A percentile compares a stretch with the other conserved stretches of the same genome.
phyloP scores from a whole-genome alignment of 1,140 invertebrate species.

The Protaetia brevitarsis region DNA sequence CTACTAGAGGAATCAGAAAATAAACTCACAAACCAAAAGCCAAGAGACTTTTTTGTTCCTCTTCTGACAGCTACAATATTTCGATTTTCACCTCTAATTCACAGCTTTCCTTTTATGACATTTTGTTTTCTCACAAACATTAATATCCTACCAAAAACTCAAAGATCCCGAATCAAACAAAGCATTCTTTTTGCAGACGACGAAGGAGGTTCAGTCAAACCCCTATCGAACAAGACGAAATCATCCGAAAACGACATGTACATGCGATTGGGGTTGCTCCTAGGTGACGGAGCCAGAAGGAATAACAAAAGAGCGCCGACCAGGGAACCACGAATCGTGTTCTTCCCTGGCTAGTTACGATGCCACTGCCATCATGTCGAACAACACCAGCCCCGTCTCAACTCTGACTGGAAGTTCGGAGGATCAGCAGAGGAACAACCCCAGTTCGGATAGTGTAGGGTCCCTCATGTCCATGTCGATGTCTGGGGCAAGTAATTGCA shows the following conservation, averaged over 20 bases:
- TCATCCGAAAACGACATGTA: constrained; percentile 75
- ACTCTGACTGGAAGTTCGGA: constrained; percentile 78
- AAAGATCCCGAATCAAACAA: background rate
- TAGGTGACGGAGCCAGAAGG: constrained; percentile 63
- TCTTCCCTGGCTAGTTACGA: constrained; percentile 75
- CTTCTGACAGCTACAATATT: too few relatives aligned
- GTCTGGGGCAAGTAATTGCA: constrained; percentile 72
- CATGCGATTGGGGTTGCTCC: constrained; percentile 76
- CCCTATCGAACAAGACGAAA: constrained; percentile 55
- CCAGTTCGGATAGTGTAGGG: constrained; percentile 70
- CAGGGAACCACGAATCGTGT: constrained; percentile 55
- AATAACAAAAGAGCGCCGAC: constrained; percentile 49
- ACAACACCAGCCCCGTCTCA: constrained; percentile 83
- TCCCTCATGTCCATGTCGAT: constrained; percentile 77
- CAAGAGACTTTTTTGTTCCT: too few relatives aligned
- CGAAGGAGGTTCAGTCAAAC: constrained; percentile 65
- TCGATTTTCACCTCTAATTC: too few relatives aligned
- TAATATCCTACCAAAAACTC: background rate
- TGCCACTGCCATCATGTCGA: constrained; percentile 65
- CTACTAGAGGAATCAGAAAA: too few relatives aligned
- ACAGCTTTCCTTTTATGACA: too few relatives aligned
- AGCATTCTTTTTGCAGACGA: constrained; percentile 56
- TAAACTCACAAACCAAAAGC: too few relatives aligned
- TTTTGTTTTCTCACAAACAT: background rate
- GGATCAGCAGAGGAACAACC: constrained; percentile 56